These are phyloP conservation scores for Drosophila sordidula DNA, from an alignment of 2,888 invertebrate species.

Conservation along the genomic window DNA sequence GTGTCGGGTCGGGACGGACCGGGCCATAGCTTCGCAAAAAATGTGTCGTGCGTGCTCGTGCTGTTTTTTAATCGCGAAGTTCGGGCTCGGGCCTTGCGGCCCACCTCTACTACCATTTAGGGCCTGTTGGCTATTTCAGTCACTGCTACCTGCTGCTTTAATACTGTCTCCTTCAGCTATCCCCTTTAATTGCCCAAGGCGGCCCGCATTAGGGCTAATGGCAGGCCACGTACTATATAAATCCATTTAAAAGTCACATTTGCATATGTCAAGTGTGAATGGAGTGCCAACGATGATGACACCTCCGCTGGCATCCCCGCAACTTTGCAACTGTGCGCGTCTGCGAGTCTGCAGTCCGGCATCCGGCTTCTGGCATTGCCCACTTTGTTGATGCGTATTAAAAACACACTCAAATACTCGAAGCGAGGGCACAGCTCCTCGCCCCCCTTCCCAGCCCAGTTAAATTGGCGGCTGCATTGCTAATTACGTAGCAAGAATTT, in stretches of 20 bases:
- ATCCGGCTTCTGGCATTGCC: slow-evolving; percentile 39
- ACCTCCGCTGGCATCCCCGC: slow-evolving; percentile 23
- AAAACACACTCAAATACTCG: slow-evolving; percentile 60
- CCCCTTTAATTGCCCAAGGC: slow-evolving; percentile 32
- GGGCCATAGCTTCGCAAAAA: no score
- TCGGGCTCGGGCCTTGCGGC: no score
- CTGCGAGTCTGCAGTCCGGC: slow-evolving; percentile 8
- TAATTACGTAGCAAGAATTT: slow-evolving; percentile 71
- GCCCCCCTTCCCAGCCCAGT: neutral
- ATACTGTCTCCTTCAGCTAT: neutral
- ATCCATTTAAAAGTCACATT: slow-evolving; percentile 60
- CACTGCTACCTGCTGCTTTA: slow-evolving; percentile 12
- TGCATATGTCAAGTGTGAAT: slow-evolving; percentile 68
- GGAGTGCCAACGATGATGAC: slow-evolving; percentile 35
- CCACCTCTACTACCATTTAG: no score
- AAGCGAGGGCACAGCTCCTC: slow-evolving; percentile 24
- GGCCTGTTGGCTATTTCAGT: slow-evolving; percentile 6
- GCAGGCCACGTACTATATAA: slow-evolving; percentile 46
- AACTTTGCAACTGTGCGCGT: neutral
- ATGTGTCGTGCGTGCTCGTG: no score
- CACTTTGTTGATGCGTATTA: slow-evolving; percentile 60
- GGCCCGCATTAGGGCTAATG: slow-evolving; percentile 46
- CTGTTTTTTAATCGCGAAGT: no score
- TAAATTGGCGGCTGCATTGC: slow-evolving; percentile 54
- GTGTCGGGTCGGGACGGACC: no score